Evolutionary conservation across 2,113 vertebrate genomes (phyloP).

Genomic region (Hemiprocne comata): DNA sequence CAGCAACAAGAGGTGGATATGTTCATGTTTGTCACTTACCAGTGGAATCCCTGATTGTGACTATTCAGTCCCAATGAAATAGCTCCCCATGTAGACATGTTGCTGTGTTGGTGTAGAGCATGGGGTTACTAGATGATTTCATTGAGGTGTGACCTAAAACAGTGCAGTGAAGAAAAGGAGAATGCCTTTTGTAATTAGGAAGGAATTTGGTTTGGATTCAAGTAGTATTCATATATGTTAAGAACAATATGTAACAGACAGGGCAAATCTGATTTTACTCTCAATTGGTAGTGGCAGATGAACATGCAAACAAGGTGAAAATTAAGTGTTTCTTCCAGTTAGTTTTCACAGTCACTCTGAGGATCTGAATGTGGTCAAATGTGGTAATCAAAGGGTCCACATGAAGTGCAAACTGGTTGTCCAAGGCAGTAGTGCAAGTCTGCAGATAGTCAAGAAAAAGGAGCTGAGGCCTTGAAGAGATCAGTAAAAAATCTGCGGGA

Average conservation of each 20-base stretch:
- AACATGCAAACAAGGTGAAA: neutral
- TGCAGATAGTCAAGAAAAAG: neutral
- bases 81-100: accelerated
- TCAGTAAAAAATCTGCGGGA: neutral
- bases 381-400: neutral
- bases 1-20: neutral
- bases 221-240: neutral
- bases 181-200: neutral
- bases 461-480: neutral
- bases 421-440: neutral
- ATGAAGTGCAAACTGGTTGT: neutral
- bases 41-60: neutral
- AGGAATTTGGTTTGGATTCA: neutral
- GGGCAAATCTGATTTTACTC: neutral
- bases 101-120: neutral
- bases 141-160: neutral
- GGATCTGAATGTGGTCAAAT: neutral
- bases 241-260: neutral
- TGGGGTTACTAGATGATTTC: neutral
- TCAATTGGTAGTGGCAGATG: neutral
- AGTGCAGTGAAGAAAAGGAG: neutral
- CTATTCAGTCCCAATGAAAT: neutral
- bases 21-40: neutral
- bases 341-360: neutral
- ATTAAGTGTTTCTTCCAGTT: neutral